Evolutionary conservation across 2,113 vertebrate genomes (phyloP), one percentile per base, ranked within the genome.

Genomic region (Condylura cristata): DNA sequence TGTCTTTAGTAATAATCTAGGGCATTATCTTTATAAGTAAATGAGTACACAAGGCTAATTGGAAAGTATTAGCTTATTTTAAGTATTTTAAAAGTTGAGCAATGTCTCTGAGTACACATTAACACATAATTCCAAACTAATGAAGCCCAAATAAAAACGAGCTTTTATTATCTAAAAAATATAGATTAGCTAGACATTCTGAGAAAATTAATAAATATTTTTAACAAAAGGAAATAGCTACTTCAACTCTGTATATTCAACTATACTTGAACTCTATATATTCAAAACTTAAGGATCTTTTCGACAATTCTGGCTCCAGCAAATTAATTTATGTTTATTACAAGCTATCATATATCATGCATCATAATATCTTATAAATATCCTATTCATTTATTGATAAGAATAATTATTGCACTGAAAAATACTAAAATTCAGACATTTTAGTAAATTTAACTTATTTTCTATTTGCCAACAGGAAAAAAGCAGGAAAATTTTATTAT

Each of bases 181-280:
- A 80, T 32, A 39, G 20, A 75, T 41, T 71, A 78, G 83, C 34
- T 81, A 53, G 41, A 75, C 66, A 82, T 90, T 56, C 85, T 78
- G 46, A 92, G 82, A 20, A 95, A 91, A 48, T 65, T 60, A 91
- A 66, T 76, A 70, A 51, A 86, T 68, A 75, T 81, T 83, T 24
- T 56, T 63, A 87, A 87, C 60, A 81, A 87, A 90, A 81, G 60
- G 41, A 82, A 88, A 79, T 65, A 86, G 81, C 65, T 80, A 86
- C 17, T 78, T 32, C 22, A 37, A 90, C 56, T 86, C 56, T 56
- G 80, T 72, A 46, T 71, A 72, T 56, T 90, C 56, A 53, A 72
- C 30, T 26, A 26, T 14, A 86, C 17, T 78, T 32, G 16, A 37
- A 90, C 56, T 86, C 56, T 56, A 86, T 72, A 46, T 71, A 72